Evolutionary conservation across 2,113 vertebrate genomes (phyloP), one percentile per base, ranked within the genome.

Genomic region (Microtus montanus): DNA sequence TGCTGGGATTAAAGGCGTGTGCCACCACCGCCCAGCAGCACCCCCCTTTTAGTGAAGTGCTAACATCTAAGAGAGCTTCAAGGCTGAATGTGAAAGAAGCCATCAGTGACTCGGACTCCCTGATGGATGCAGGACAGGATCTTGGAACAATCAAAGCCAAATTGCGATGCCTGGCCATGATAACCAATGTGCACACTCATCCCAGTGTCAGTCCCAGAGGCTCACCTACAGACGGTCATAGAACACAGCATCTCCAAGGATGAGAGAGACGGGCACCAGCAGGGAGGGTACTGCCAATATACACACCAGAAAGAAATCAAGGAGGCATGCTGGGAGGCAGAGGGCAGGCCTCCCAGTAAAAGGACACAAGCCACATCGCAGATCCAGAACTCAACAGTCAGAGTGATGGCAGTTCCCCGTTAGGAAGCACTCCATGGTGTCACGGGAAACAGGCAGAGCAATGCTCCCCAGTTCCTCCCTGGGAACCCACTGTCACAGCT

Each of bases 401-500:
- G 44, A 44, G 9, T 6, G 19, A 91, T 1, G 9, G 41, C 13
- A n/a, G 3, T 33, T 49, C 47, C 44, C 44, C 44, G 12, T n/a
- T 49, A 44, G 26, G 75, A 63, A 66, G n/a, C 73, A 30, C 7
- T 4, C 20, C 5, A 33, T 24, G n/a, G 49, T 61, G 30, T 44
- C 64, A 52, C 0, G 19, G 89, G 33, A 85, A 49, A 24, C 4
- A 4, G 5, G 15, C 19, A 35, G 0, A 35, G 33, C 13, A 19
- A 41, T 10, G 6, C 49, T 30, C 74, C 71, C 38, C 11, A 14
- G 3, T 63, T 49, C 28, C 79, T 54, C n/a, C 47, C 52, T 63
- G 24, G 63, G 4, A 63, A 89, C 35, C 15, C 10, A 49, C 1
- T 12, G 73, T 17, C 38, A 30, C 86, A 30, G 35, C 89, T 83